A percentile compares a stretch with the other conserved stretches of the same genome.
Evolutionary conservation across 2,888 invertebrate species (phyloP).

Genomic region (Meghimatium bilineatum): DNA sequence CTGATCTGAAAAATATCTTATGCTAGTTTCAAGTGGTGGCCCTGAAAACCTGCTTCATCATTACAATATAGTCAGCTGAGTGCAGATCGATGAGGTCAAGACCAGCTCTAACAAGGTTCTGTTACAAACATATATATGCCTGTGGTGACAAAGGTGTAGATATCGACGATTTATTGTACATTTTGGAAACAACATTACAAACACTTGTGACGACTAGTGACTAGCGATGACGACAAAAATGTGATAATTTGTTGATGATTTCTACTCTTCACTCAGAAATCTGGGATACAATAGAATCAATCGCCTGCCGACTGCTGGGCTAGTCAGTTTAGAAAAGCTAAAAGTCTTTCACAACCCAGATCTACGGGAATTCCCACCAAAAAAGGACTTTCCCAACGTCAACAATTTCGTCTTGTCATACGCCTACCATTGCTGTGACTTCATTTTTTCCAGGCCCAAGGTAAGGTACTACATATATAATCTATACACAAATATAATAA

Average conservation of each 20-base stretch:
- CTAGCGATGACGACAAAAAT: too few species aligned
- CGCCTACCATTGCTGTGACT: slow-evolving; percentile 96
- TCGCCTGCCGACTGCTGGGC: slow-evolving; percentile 87
- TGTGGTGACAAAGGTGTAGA: too few species aligned
- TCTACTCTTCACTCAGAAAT: slow-evolving; percentile 82
- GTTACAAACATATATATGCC: too few species aligned
- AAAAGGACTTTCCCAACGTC: slow-evolving; percentile 90
- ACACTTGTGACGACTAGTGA: too few species aligned
- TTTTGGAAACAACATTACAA: too few species aligned
- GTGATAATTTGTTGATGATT: neutral
- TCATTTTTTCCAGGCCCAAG: slow-evolving; percentile 55
- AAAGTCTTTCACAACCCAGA: slow-evolving; percentile 95
- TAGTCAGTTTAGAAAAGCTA: slow-evolving; percentile 87
- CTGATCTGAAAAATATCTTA: too few species aligned
- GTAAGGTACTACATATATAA: neutral
- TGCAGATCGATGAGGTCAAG: too few species aligned
- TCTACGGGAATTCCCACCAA: slow-evolving; percentile 90
- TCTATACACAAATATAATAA: neutral
- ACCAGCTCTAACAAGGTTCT: too few species aligned
- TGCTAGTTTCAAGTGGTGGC: too few species aligned
- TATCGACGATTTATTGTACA: too few species aligned
- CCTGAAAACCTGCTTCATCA: too few species aligned
- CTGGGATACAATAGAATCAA: slow-evolving; percentile 92
- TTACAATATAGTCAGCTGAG: too few species aligned
- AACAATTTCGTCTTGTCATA: slow-evolving; percentile 91